A percentile compares a stretch with the other conserved stretches of the same genome.
Conservation (phyloP, 1,140 invertebrate genomes). For the Microplitis demolitor region DNA sequence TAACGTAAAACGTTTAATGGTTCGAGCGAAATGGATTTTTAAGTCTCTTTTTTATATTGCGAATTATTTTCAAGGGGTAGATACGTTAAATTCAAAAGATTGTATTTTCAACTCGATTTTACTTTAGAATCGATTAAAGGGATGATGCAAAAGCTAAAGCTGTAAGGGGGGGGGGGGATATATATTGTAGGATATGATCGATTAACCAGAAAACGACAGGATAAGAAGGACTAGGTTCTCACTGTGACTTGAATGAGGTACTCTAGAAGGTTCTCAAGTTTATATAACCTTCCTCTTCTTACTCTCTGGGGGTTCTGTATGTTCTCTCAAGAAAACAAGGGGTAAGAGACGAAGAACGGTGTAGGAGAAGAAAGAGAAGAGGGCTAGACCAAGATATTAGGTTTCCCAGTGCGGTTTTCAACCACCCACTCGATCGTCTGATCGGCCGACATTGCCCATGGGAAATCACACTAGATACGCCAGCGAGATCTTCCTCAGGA, state of each 20-base stretch:
- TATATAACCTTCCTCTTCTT: neutral
- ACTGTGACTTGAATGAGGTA: neutral
- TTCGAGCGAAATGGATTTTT: constrained; percentile 49
- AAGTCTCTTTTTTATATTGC: constrained; percentile 33
- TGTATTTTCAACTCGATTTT: neutral
- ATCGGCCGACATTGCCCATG: constrained; percentile 58
- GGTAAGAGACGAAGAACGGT: neutral
- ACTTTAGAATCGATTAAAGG: neutral
- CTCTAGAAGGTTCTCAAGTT: neutral
- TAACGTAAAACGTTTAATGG: constrained; percentile 50
- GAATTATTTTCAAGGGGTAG: neutral
- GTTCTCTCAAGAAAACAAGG: constrained; percentile 9
- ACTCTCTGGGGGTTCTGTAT: neutral
- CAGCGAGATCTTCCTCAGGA: constrained; percentile 38
- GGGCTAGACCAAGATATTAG: constrained; percentile 53
- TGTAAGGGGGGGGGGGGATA: neutral
- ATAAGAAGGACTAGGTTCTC: neutral
- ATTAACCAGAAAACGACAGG: constrained; percentile 6
- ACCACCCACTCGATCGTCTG: constrained; percentile 59
- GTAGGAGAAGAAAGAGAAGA: neutral
- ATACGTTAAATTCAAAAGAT: neutral
- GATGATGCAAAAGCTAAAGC: neutral
- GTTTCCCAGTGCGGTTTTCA: constrained; percentile 61
- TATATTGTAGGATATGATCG: constrained; percentile 8
- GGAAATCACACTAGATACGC: constrained; percentile 61